Conservation (phyloP, 2,113 vertebrate species). For the Myiopsitta monachus region DNA sequence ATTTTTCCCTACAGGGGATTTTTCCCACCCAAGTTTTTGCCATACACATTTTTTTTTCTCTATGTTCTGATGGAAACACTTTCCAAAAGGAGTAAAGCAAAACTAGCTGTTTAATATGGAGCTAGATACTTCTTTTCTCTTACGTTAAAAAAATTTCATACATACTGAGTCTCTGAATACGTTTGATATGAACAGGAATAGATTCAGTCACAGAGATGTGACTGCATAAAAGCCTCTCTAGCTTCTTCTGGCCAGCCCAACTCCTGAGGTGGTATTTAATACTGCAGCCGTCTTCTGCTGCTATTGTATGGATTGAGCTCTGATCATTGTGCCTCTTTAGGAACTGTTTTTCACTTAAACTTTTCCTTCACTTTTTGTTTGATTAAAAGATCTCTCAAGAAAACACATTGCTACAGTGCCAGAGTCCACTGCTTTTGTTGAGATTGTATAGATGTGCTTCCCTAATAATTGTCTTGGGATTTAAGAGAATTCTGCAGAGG, state of each 20-base stretch:
- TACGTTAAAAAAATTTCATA: not conserved
- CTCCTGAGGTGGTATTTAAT: not conserved
- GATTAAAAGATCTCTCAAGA: conserved; percentile 27
- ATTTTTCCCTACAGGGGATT: not conserved
- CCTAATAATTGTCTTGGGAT: conserved; percentile 38
- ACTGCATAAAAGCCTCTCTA: not conserved
- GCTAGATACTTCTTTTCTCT: not conserved
- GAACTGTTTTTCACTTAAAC: conserved; percentile 32
- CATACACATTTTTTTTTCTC: not conserved
- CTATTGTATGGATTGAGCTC: not conserved
- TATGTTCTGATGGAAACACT: not conserved
- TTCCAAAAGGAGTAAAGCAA: not conserved
- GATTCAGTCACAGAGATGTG: not conserved
- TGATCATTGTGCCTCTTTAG: not conserved
- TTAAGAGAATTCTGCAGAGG: conserved; percentile 33
- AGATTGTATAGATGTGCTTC: not conserved
- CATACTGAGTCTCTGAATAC: not conserved
- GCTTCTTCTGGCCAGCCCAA: not conserved
- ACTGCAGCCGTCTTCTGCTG: not conserved
- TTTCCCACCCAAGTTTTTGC: not conserved
- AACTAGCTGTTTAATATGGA: not conserved
- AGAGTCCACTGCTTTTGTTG: not conserved
- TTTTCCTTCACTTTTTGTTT: conserved; percentile 27
- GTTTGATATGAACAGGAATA: not conserved
- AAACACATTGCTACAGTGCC: not conserved